Evolutionary conservation across 2,888 invertebrate genomes (phyloP).

Genomic region (Nomada goodeniana): DNA sequence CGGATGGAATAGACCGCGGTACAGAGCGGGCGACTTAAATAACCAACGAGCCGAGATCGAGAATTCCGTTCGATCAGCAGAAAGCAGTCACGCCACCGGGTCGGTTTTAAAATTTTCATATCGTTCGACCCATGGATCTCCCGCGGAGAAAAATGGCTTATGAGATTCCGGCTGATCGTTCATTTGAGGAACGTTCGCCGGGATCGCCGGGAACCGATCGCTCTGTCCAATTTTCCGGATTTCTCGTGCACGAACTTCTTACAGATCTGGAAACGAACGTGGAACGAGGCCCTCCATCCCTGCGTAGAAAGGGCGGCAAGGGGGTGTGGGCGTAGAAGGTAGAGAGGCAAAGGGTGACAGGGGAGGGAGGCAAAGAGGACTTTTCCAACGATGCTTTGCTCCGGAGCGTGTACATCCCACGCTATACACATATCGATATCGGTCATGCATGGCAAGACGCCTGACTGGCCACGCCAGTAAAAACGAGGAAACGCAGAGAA

Average conservation of each 20-base stretch:
- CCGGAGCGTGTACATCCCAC: conserved; percentile 71
- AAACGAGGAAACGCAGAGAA: conserved; percentile 77
- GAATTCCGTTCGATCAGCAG: conserved; percentile 13
- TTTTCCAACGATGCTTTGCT: conserved; percentile 71
- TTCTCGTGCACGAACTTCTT: conserved; percentile 73
- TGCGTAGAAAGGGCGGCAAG: background rate
- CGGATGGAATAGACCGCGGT: background rate
- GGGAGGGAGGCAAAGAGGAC: conserved; percentile 55
- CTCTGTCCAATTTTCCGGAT: conserved; percentile 75
- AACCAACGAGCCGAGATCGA: conserved; percentile 6
- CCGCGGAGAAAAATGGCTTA: conserved; percentile 59
- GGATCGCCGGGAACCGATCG: conserved; percentile 68
- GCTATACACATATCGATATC: conserved; percentile 81
- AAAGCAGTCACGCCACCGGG: background rate
- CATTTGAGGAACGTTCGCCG: conserved; percentile 70
- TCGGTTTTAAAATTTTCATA: conserved; percentile 57
- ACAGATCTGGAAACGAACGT: conserved; percentile 66
- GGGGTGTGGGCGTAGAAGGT: background rate
- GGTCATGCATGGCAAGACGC: conserved; percentile 82
- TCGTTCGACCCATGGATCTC: conserved; percentile 49
- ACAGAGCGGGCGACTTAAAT: background rate
- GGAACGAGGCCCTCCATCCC: conserved; percentile 43
- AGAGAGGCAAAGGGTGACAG: background rate
- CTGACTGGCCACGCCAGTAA: conserved; percentile 82
- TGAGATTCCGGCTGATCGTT: conserved; percentile 70